Conservation (phyloP, 2,797 vertebrate species). For the Luscinia luscinia region DNA sequence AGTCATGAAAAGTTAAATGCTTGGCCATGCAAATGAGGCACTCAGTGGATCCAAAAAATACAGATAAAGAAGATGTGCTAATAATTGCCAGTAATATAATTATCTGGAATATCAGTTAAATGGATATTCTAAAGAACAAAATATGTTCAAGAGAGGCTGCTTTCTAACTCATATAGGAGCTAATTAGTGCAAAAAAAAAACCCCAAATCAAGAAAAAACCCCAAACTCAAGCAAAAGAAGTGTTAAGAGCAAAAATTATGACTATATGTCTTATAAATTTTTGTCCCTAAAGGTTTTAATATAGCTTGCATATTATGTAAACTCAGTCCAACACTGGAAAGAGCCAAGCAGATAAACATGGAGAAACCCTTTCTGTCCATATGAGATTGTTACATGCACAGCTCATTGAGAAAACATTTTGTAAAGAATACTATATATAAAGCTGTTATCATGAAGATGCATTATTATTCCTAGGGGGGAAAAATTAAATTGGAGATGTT, state of each 20-base stretch:
- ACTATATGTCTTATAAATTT: neutral
- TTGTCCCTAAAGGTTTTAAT: neutral
- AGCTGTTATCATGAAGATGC: neutral
- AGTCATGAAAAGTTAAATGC: neutral
- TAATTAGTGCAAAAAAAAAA: neutral
- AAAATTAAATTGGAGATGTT: neutral
- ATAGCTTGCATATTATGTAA: neutral
- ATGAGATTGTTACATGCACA: neutral
- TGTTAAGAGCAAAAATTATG: neutral
- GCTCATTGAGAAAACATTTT: conserved; percentile 13
- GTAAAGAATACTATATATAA: neutral
- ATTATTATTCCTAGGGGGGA: neutral
- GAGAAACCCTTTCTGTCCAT: neutral
- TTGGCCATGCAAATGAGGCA: neutral
- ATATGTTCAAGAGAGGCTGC: neutral
- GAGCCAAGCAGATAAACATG: neutral
- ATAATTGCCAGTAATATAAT: rapidly evolving
- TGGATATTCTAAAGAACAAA: neutral
- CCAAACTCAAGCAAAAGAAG: neutral
- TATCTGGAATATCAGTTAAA: neutral
- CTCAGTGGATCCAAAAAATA: neutral
- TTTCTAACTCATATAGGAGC: neutral
- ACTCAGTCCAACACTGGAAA: neutral
- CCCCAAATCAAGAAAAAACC: neutral
- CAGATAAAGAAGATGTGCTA: neutral